Evolutionary conservation across 2,888 invertebrate genomes (phyloP), one percentile per base, ranked within the genome.

Genomic region (Oscheius sp.): DNA sequence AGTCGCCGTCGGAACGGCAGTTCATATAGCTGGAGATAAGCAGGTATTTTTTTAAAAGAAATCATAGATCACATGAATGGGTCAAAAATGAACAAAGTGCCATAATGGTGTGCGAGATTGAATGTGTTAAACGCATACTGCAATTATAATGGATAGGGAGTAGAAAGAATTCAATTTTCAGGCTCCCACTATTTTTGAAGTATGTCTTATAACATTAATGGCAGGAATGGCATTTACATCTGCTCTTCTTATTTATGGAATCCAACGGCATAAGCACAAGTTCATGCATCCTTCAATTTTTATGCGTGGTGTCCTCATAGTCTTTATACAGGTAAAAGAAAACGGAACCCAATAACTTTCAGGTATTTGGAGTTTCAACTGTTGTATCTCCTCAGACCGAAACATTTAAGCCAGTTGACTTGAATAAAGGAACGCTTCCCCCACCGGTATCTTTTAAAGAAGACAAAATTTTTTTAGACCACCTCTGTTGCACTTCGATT

Each of bases 251-350:
- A 68, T 80, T 9, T 67, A 73, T 36, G 77, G 73, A 36, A 71
- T 81, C 9, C 73, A 74, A 24, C 61, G 63, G 20, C 72, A 76
- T 30, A 68, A 70, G 2, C 68, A 62, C 8, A 65, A 74, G 32
- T 66, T 80, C 33, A 74, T 83, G 67, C 83, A 82, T 50, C 82
- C 82, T 3, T 79, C 80, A 0, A 70, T 83, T 12, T 49, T 72
- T 8, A 77, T 77, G 12, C 68, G 83, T 17, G 79, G 78, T 0
- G 36, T 76, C 1, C 64, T 82, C n/a, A 70, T 78, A 28, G 70
- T 83, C 28, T 83, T 83, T 56, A 72, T 83, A 17, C 72, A 79
- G 24, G 82, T 82, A 68, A 30, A 47, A n/a, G n/a, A n/a, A n/a
- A n/a, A n/a, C n/a, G n/a, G n/a, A n/a, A 44, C 28, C 45, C 33